Evolutionary conservation across 2,888 invertebrate species (phyloP), one percentile per base, ranked within the genome.

Genomic region (Rutpela maculata): DNA sequence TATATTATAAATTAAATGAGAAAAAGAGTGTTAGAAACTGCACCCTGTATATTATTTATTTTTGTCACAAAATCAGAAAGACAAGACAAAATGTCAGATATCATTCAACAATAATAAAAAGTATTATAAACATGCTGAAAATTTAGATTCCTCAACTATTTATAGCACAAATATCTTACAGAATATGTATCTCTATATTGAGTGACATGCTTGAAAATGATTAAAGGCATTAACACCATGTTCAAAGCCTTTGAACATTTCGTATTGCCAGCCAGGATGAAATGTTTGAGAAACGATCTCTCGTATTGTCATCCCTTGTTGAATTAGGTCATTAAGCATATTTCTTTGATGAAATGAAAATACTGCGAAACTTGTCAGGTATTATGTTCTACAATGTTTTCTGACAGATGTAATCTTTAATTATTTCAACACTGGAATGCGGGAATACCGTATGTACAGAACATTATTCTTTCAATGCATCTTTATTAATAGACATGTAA

Each of bases 311-410:
- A 12, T 43, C 12, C 11, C 11, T 43, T 43, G 43, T 43, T 43
- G 3, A 50, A 50, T n/a, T n/a, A 50, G n/a, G 12, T 50, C 50
- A 50, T 50, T 50, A 12, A 50, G n/a, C 12, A 50, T 15, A 50
- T 50, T 50, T 50, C 50, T 50, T n/a, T 50, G 50, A n/a, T 50
- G 50, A 50, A 50, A 50, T n/a, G 6, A 50, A 50, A n/a, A 50
- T 6, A 7, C 50, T n/a, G 15, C 12, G 50, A 15, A 50, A n/a
- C 15, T 50, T 50, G 50, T 50, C 50, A n/a, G n/a, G n/a, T 50
- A 50, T 12, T 12, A 11, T 4, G 4, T 50, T 4, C 3, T 15
- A 50, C 15, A 50, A n/a, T 50, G n/a, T 50, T 50, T 50, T 50
- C 50, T 50, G 50, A 50, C n/a, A 50, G 50, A 6, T 12, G 9